These are phyloP conservation scores for Heterotilapia buettikoferi DNA, from an alignment of 2,113 vertebrate species.

Conservation along the genomic window DNA sequence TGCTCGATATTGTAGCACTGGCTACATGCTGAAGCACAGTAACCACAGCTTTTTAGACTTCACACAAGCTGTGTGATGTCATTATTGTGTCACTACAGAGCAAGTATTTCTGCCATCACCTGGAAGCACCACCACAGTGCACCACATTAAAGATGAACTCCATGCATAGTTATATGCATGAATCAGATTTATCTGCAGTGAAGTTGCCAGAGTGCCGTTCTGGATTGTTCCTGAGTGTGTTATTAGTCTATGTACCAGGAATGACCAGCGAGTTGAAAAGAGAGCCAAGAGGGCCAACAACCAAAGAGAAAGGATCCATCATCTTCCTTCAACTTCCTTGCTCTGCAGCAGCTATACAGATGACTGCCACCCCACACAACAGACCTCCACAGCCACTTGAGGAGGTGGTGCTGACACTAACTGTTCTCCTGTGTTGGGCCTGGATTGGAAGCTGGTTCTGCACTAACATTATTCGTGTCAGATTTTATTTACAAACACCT, in stretches of 20 bases:
- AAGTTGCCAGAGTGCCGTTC: background rate
- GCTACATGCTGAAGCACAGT: accelerated
- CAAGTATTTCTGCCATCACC: too few species aligned
- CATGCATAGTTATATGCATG: background rate
- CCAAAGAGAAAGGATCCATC: accelerated
- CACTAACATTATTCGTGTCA: background rate
- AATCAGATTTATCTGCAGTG: background rate
- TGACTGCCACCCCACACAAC: background rate
- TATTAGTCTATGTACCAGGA: accelerated
- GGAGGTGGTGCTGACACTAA: background rate
- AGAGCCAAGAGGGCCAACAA: background rate
- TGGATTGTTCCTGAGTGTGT: background rate
- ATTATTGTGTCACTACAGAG: background rate
- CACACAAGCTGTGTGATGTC: background rate
- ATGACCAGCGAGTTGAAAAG: background rate
- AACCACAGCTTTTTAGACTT: background rate
- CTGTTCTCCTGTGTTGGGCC: background rate
- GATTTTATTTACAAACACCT: background rate
- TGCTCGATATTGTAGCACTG: background rate
- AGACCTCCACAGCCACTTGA: background rate
- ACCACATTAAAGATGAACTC: background rate
- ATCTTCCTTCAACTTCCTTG: background rate
- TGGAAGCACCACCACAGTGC: background rate
- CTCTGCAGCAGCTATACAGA: background rate
- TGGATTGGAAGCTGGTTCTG: accelerated